Conservation (phyloP, 2,113 vertebrate species). For the Sciurus niger region DNA sequence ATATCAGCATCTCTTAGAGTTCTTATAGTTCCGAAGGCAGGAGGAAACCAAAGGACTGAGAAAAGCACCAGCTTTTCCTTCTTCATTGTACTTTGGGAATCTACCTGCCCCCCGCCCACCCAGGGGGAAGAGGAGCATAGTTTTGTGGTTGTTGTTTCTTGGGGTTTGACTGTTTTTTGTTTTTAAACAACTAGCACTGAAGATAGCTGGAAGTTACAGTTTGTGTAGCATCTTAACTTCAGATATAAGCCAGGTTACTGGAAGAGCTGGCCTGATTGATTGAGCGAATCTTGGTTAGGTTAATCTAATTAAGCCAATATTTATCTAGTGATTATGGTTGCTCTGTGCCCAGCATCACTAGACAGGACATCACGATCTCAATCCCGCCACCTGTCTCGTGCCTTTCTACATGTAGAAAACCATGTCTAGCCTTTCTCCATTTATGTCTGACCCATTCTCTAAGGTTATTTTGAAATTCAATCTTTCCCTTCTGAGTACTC, state of each 20-base stretch:
- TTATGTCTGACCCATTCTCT: slow-evolving; percentile 19
- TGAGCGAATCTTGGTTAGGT: not conserved
- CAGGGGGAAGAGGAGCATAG: not conserved
- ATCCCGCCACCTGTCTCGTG: not conserved
- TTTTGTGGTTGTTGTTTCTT: not conserved
- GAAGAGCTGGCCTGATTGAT: not conserved
- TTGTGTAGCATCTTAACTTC: not conserved
- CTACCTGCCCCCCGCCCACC: too few species aligned
- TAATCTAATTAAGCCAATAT: slow-evolving; percentile 45
- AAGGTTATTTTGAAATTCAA: slow-evolving; percentile 58
- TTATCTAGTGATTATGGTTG: not conserved
- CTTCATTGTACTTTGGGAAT: not conserved
- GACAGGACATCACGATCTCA: not conserved
- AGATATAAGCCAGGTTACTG: not conserved
- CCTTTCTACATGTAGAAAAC: not conserved
- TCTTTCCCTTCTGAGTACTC: slow-evolving; percentile 36
- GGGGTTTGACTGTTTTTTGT: not conserved
- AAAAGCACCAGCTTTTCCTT: slow-evolving; percentile 62
- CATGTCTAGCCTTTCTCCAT: not conserved
- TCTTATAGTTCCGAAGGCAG: slow-evolving; percentile 70
- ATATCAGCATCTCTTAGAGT: slow-evolving; percentile 71
- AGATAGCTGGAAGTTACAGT: not conserved
- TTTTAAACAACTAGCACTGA: slow-evolving; percentile 9
- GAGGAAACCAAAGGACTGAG: slow-evolving; percentile 81
- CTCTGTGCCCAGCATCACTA: not conserved